These are phyloP conservation scores for Pseudoatta argentina DNA, from an alignment of 1,140 invertebrate genomes.

Conservation along the genomic window DNA sequence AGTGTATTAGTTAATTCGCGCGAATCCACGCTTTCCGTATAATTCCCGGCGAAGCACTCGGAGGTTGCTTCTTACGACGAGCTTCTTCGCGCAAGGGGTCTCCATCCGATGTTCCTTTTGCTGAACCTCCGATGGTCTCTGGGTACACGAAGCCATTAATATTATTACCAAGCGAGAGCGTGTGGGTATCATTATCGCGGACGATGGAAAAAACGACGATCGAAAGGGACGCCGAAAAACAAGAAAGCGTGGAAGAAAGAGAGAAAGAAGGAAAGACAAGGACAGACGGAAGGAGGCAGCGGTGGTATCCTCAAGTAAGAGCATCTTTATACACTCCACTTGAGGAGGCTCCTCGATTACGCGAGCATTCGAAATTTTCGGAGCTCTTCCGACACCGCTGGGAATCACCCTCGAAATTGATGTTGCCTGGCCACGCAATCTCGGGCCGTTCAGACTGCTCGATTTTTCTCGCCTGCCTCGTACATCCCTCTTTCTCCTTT, in stretches of 20 bases:
- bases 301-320: conserved; percentile 26
- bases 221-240: conserved; percentile 37
- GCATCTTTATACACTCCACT: conserved; percentile 48
- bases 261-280: conserved; percentile 13
- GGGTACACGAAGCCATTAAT: conserved; percentile 64
- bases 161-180: conserved; percentile 63
- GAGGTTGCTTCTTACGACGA: conserved; percentile 45
- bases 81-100: conserved; percentile 40
- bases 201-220: conserved; percentile 61
- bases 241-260: conserved; percentile 45
- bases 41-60: conserved; percentile 14
- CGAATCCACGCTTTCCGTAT: conserved; percentile 48
- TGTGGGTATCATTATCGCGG: conserved; percentile 68
- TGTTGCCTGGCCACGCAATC: conserved; percentile 67
- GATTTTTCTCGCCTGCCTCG: conserved; percentile 57
- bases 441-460: conserved; percentile 56
- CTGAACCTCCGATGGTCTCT: conserved; percentile 26
- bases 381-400: conserved; percentile 64
- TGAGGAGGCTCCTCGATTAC: conserved; percentile 70
- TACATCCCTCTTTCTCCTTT: neutral
- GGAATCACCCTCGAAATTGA: conserved; percentile 71
- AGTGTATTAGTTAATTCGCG: conserved; percentile 40
- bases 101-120: conserved; percentile 13
- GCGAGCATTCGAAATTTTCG: conserved; percentile 70
- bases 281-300: conserved; percentile 23